Percentiles rank a stretch among this genome's conserved stretches.
Evolutionary conservation across 2,113 vertebrate species (phyloP).

Genomic region (Casuarius casuarius): DNA sequence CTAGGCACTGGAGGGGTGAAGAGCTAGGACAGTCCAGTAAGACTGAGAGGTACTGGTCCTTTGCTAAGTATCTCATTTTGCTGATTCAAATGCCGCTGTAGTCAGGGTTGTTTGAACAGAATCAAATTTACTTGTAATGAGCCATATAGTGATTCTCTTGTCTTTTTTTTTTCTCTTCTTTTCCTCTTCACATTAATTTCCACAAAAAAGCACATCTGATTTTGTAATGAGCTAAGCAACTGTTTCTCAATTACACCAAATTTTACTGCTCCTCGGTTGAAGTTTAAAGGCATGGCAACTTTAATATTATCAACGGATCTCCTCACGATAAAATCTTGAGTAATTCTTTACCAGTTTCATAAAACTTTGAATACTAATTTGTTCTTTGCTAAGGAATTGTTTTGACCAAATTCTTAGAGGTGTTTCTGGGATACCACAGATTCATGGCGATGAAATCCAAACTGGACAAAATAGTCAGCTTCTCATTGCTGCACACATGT

Average conservation of each 20-base stretch:
- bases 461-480: neutral
- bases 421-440: neutral
- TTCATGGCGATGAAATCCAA: neutral
- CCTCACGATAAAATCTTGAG: neutral
- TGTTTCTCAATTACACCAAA: constrained; percentile 47
- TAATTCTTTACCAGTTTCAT: constrained; percentile 6
- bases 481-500: neutral
- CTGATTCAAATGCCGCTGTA: constrained; percentile 51
- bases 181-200: constrained; percentile 56
- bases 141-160: constrained; percentile 36
- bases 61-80: constrained; percentile 40
- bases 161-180: neutral
- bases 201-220: constrained; percentile 37
- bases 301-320: neutral
- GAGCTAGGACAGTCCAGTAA: constrained; percentile 27
- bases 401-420: neutral
- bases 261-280: constrained; percentile 39
- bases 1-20: neutral
- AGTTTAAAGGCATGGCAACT: constrained; percentile 25
- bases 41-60: neutral
- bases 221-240: constrained; percentile 50
- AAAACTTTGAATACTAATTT: neutral
- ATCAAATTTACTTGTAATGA: constrained; percentile 68
- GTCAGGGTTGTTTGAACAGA: constrained; percentile 58
- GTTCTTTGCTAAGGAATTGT: neutral